Base-by-base conservation (phyloP, 2,113 vertebrate species). In the Apus apus region DNA sequence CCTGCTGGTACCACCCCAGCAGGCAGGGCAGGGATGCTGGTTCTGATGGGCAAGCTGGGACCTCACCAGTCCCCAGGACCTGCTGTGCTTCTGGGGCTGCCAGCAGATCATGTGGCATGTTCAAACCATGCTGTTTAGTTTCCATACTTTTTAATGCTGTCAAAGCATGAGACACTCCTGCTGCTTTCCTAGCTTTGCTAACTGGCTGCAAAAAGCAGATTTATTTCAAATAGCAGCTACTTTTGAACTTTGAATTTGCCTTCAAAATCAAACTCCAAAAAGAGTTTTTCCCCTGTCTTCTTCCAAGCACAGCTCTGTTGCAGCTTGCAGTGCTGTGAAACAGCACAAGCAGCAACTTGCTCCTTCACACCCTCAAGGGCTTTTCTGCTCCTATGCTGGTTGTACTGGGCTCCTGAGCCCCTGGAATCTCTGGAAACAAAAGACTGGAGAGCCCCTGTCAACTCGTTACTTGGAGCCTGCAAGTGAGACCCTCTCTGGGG, bases 101-200 rank as follows among this genome's bases (percentile, higher is more conserved):
- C 6, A 2, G 22, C 36, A 89, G 82, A 36, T 86, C 6, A 3
- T n/a, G 76, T 48, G 61, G 78, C 9, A 0, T 12, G 56, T 87
- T 92, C 95, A 87, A 66, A 61, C 77, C 32, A 3, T 85, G 25
- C 72, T 91, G 84, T 68, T 93, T 77, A 17, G 30, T 93, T 96
- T 84, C 61, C 9, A 43, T 86, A 89, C 73, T 76, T 89, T 94
- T 93, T 76, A 89, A 51, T 3, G 32, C 87, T 95, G 85, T 97
- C 96, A 95, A 96, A 97, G 95, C 93, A 92, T 1, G 7, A 70
- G 72, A 64, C 4, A 16, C 70, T 88, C 92, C 93, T 1, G 61
- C 94, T 95, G 93, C 90, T 91, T 90, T 81, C 62, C 7, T 76
- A 94, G 85, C 57, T 65, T 92, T 67, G 84, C 62, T 95, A 95